Base-by-base conservation (phyloP, 2,888 invertebrate species). In the Agonopterix subpropinquella region DNA sequence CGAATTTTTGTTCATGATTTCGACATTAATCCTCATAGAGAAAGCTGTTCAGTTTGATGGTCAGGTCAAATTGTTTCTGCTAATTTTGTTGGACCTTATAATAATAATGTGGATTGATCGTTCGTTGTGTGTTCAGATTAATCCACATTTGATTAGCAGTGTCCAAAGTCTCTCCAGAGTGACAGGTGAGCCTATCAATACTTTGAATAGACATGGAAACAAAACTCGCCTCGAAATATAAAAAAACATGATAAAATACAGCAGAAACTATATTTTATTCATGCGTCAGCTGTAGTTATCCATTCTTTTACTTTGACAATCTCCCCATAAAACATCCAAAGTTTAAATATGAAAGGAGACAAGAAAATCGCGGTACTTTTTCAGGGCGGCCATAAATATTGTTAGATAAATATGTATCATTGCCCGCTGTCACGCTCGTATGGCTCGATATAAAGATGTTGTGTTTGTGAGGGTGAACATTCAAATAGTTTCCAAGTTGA, bases 351-450 rank as follows among this genome's bases (percentile, higher is more conserved):
- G 76, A 78, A 82, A 74, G 62, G 70, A 72, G 70, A 63, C 58
- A 62, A 70, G 76, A 75, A 77, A 74, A 77, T 78, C 73, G 72
- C 67, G 61, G 59, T 62, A 60, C 70, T 73, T 77, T 85, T 76
- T 77, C 71, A 68, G 67, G 63, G 59, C 59, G 56, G 63, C 71
- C 68, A 83, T 87, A 87, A 87, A 87, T 87, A 85, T 77, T 77
- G 75, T 80, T 74, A 81, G 80, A 86, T 85, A 83, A 86, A 87
- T 85, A 84, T 85, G 80, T 85, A 85, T 83, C 79, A 78, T 79
- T 80, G 82, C 70, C 73, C 78, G 70, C 65, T 79, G 82, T 77
- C 81, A 75, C 65, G 70, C 61, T 58, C 59, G 62, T 56, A 59
- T 63, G 62, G 65, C 65, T 70, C 66, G 70, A 70, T 73, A 70